Percentiles rank a stretch among this genome's conserved stretches.
phyloP scores from a whole-genome alignment of 1,140 invertebrate genomes.

The Hormaphis cornu region DNA sequence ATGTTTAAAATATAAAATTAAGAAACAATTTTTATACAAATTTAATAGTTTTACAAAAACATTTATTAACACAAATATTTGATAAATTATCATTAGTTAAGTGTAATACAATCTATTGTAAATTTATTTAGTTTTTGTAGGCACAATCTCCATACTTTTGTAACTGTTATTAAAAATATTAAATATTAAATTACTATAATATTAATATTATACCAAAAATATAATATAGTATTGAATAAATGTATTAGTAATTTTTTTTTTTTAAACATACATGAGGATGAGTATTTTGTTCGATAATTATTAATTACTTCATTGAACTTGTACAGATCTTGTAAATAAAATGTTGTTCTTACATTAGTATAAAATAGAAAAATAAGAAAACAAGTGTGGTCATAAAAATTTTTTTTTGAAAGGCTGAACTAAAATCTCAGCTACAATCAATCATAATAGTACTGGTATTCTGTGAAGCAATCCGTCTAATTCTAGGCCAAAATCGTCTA shows the following conservation, averaged over 20 bases:
- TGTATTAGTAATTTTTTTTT: too few species aligned
- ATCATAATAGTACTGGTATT: slow-evolving; percentile 30
- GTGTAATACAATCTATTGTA: background rate
- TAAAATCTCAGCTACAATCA: slow-evolving; percentile 18
- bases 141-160: background rate
- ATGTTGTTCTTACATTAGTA: background rate
- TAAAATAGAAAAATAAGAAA: slow-evolving; percentile 12
- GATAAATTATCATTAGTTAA: too few species aligned
- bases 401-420: background rate
- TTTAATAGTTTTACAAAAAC: background rate
- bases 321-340: background rate
- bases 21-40: background rate
- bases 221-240: background rate
- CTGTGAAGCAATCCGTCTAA: slow-evolving; percentile 21
- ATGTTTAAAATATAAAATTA: background rate
- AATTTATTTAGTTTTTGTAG: too few species aligned
- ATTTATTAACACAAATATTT: background rate
- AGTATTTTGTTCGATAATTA: background rate
- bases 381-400: background rate
- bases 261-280: too few species aligned
- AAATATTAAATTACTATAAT: background rate
- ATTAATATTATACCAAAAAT: background rate
- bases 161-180: background rate
- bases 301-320: too few species aligned
- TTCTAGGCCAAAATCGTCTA: slow-evolving; percentile 19